Percentiles rank a stretch among this genome's conserved stretches.
These are phyloP conservation scores for Agelaius tricolor DNA, from an alignment of 2,113 vertebrate species.

Conservation along the genomic window DNA sequence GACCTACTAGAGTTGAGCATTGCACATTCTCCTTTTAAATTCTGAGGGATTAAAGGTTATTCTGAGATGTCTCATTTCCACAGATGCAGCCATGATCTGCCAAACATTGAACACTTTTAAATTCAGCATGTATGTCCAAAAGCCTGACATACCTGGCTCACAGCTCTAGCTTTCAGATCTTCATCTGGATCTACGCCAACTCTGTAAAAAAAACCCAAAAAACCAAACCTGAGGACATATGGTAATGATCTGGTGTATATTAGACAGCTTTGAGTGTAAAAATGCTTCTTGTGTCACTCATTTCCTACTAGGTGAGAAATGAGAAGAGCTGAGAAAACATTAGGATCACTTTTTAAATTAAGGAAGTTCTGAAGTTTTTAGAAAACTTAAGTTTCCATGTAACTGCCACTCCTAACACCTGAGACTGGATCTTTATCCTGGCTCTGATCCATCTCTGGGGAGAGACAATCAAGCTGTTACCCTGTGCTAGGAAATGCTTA, in stretches of 20 bases:
- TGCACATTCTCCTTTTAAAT: background rate
- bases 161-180: constrained; percentile 61
- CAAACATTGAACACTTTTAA: background rate
- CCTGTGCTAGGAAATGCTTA: background rate
- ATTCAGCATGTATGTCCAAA: background rate
- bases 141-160: constrained; percentile 73
- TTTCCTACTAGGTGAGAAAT: background rate
- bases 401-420: background rate
- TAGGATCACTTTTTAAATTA: background rate
- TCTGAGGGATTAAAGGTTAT: background rate
- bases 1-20: background rate
- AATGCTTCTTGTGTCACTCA: background rate
- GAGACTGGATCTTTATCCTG: background rate
- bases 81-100: background rate
- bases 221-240: background rate
- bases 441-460: background rate
- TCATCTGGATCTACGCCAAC: constrained; percentile 77
- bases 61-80: background rate
- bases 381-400: background rate
- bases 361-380: background rate
- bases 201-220: constrained; percentile 48
- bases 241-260: background rate
- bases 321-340: background rate
- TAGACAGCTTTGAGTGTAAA: background rate
- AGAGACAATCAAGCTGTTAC: background rate